Conservation (phyloP, 2,797 vertebrate genomes). For the Sebastolobus altivelis region DNA sequence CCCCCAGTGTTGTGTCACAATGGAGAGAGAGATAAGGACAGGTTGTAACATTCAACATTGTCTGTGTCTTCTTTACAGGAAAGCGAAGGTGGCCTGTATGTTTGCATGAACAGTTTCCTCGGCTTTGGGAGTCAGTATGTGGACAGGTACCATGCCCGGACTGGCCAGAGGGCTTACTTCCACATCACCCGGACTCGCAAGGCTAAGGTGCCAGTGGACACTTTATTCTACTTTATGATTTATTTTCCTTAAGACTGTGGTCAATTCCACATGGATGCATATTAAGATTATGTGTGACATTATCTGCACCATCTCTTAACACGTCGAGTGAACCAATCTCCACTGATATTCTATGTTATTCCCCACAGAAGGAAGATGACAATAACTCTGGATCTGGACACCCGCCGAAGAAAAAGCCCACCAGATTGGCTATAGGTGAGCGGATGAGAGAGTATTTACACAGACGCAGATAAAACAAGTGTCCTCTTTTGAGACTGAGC, state of each 20-base stretch:
- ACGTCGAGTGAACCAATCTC: neutral
- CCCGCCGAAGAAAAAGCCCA: conserved; percentile 98
- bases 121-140: conserved; percentile 96
- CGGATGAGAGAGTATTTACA: neutral
- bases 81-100: conserved; percentile 94
- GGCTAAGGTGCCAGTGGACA: conserved; percentile 76
- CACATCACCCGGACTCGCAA: conserved; percentile 95
- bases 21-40: neutral
- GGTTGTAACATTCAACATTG: neutral
- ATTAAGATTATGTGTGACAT: neutral
- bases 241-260: neutral
- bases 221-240: neutral
- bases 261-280: neutral
- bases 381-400: conserved; percentile 91
- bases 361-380: conserved; percentile 93
- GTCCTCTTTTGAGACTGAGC: neutral
- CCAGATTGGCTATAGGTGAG: conserved; percentile 96
- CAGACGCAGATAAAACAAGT: neutral
- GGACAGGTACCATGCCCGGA: conserved; percentile 91
- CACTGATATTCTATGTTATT: conserved; percentile 6
- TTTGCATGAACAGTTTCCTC: conserved; percentile 99
- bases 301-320: neutral
- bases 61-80: conserved; percentile 83
- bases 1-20: neutral
- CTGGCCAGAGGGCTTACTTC: conserved; percentile 94